phyloP scores from a whole-genome alignment of 64 coral and sea anemone species.

The Montipora capricornis region DNA sequence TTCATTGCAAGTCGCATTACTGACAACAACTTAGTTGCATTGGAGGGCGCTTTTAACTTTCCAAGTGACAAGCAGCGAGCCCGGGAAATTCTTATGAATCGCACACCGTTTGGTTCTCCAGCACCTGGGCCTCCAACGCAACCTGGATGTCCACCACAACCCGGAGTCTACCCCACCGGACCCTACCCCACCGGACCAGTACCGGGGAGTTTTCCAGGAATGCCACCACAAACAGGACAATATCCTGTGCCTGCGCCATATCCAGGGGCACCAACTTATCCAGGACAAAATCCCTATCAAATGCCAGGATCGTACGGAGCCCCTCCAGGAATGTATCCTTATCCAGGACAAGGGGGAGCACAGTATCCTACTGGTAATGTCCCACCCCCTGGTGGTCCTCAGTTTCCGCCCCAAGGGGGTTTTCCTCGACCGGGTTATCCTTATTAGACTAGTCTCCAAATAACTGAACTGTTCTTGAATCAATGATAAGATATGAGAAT shows the following conservation, averaged over 20 bases:
- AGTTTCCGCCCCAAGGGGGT: neutral
- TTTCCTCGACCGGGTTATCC: neutral
- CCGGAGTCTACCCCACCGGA: neutral
- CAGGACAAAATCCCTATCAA: constrained; percentile 17
- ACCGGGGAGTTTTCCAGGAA: neutral
- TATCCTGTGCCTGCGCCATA: constrained; percentile 6
- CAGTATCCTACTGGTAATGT: constrained; percentile 29
- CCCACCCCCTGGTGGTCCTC: neutral
- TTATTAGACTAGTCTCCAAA: neutral
- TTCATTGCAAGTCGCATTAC: constrained; percentile 41
- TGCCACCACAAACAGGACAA: constrained; percentile 1
- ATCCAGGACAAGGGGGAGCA: neutral
- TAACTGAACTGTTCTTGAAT: neutral
- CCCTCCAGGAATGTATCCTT: neutral
- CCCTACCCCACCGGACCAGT: neutral
- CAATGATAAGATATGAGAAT: too few relatives aligned
- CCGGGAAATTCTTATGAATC: constrained; percentile 43
- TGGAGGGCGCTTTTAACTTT: constrained; percentile 59
- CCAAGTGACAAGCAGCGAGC: constrained; percentile 23
- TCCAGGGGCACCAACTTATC: constrained; percentile 41
- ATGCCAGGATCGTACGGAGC: neutral
- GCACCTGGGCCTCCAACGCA: neutral
- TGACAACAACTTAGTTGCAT: constrained; percentile 46
- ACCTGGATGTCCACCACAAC: constrained; percentile 5
- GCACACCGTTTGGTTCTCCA: neutral